These are phyloP conservation scores for Allenopithecus nigroviridis DNA, from an alignment of 2,797 vertebrate genomes.

Conservation along the genomic window DNA sequence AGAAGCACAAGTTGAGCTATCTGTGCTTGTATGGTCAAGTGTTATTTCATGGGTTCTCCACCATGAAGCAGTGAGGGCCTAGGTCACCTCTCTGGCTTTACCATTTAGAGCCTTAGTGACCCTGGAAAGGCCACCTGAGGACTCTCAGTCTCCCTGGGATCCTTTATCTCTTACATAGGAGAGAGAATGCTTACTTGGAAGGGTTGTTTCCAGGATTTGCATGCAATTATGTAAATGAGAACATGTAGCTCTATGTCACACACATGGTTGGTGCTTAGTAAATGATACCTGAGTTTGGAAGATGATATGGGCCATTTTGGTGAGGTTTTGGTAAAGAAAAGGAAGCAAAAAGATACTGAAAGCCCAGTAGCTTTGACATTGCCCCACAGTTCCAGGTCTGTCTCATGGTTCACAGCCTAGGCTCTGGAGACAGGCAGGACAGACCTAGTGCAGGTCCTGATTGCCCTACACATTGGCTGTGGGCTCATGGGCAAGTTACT, in stretches of 20 bases:
- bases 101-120: not conserved
- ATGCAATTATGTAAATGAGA: not conserved
- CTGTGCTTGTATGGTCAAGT: not conserved
- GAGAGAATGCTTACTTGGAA: not conserved
- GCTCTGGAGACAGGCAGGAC: not conserved
- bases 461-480: not conserved
- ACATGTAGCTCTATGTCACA: rapidly evolving
- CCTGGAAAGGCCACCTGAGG: not conserved
- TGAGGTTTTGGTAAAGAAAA: not conserved
- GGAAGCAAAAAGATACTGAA: not conserved
- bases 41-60: not conserved
- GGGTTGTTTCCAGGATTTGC: not conserved
- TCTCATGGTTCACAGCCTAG: not conserved
- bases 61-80: not conserved
- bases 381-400: not conserved
- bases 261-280: not conserved
- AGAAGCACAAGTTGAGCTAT: not conserved
- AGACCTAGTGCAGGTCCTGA: not conserved
- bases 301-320: not conserved
- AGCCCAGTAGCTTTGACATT: not conserved
- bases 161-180: not conserved
- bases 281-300: not conserved
- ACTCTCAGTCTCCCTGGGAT: not conserved
- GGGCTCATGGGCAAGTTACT: not conserved
- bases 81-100: not conserved